Evolutionary conservation across 2,888 invertebrate species (phyloP).

Genomic region (Apamea anceps): DNA sequence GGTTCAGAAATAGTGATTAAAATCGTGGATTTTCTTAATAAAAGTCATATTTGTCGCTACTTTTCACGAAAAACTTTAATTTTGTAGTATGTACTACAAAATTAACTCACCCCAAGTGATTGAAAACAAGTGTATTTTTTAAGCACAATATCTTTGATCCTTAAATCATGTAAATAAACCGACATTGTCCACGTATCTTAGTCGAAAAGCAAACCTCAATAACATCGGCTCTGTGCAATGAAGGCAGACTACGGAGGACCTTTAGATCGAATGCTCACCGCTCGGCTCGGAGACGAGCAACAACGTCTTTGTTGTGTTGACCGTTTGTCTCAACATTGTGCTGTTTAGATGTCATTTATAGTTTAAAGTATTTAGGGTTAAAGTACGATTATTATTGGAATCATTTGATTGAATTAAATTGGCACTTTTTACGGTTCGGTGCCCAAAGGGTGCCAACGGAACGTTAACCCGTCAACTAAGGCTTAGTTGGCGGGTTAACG

Average conservation of each 20-base stretch:
- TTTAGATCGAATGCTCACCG: conserved; percentile 18
- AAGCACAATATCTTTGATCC: neutral
- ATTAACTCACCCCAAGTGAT: neutral
- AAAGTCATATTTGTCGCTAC: neutral
- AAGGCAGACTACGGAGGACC: conserved; percentile 49
- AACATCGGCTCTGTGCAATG: conserved; percentile 35
- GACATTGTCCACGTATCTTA: conserved; percentile 20
- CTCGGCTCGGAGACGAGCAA: neutral
- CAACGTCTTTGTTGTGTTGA: conserved; percentile 9
- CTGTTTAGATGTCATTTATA: neutral
- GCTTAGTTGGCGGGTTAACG: too few relatives aligned
- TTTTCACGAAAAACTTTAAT: neutral
- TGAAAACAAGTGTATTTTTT: neutral
- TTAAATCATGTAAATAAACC: conserved; percentile 16
- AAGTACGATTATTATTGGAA: neutral
- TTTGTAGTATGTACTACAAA: neutral
- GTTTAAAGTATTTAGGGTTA: neutral
- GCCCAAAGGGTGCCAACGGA: too few relatives aligned
- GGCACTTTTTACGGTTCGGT: too few relatives aligned
- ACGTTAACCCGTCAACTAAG: too few relatives aligned
- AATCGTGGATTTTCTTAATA: neutral
- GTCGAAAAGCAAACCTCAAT: conserved; percentile 34
- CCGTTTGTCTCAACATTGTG: conserved; percentile 9
- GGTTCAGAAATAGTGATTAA: neutral
- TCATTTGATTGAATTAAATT: too few relatives aligned